These are phyloP conservation scores for Strigamia crassipes DNA, from an alignment of 2,888 invertebrate genomes.

Conservation along the genomic window DNA sequence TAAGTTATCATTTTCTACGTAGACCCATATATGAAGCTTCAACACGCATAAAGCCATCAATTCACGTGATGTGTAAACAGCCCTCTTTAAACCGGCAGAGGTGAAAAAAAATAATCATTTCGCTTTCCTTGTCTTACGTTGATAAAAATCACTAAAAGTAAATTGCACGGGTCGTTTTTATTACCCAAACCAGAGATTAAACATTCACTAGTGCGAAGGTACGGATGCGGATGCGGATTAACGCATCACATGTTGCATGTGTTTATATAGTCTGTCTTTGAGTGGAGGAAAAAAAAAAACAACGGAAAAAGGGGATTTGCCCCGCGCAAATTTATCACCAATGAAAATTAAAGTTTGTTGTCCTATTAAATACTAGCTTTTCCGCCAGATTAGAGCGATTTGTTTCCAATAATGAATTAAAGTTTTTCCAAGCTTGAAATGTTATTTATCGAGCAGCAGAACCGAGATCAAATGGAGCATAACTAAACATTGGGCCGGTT, in stretches of 20 bases:
- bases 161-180: conserved; percentile 19
- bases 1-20: conserved; percentile 18
- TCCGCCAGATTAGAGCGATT: conserved; percentile 14
- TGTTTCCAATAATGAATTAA: conserved; percentile 26
- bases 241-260: conserved; percentile 18
- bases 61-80: conserved; percentile 5
- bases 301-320: neutral
- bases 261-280: neutral
- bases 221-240: conserved; percentile 3
- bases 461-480: neutral
- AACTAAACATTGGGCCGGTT: neutral
- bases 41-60: neutral
- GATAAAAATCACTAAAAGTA: conserved; percentile 14
- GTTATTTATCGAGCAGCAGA: neutral
- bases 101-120: neutral
- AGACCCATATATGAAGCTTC: neutral
- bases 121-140: neutral
- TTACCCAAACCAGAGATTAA: conserved; percentile 17
- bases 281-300: neutral
- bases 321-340: neutral
- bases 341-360: conserved; percentile 21
- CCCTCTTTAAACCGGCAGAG: neutral
- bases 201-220: neutral
- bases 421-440: conserved; percentile 22
- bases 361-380: neutral